phyloP scores from a whole-genome alignment of 2,888 invertebrate species.

The Drosophila histrio region DNA sequence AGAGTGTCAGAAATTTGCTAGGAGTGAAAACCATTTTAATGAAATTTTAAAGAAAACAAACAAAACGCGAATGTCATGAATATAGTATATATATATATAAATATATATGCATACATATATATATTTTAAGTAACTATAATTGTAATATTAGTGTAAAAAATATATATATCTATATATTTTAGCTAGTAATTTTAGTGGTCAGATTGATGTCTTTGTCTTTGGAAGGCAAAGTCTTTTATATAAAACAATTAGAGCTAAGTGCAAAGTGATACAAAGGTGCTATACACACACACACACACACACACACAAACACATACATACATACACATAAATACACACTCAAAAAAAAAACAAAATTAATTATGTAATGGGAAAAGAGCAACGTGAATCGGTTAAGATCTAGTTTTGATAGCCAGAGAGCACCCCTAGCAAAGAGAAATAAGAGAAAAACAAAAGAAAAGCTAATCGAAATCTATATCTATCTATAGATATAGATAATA shows the following conservation, averaged over 20 bases:
- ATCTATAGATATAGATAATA: conserved; percentile 13
- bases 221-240: conserved; percentile 68
- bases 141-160: conserved; percentile 24
- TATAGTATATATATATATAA: conserved; percentile 20
- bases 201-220: conserved; percentile 63
- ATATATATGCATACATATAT: conserved; percentile 22
- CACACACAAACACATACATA: conserved; percentile 39
- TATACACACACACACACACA: conserved; percentile 70
- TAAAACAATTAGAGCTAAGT: conserved; percentile 63
- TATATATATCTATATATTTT: conserved; percentile 31
- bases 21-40: conserved; percentile 91
- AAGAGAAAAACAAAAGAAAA: neutral
- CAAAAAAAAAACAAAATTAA: conserved; percentile 5
- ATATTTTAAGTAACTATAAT: conserved; percentile 14
- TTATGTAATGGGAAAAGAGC: conserved; percentile 24
- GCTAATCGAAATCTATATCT: conserved; percentile 21
- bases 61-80: conserved; percentile 11
- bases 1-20: conserved; percentile 91
- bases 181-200: conserved; percentile 46
- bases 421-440: conserved; percentile 26
- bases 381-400: conserved; percentile 35
- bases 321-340: conserved; percentile 18
- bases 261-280: conserved; percentile 82
- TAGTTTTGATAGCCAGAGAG: conserved; percentile 36
- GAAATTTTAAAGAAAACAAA: conserved; percentile 85